Conservation (phyloP, 2,113 vertebrate genomes). For the Bambusicola thoracicus region DNA sequence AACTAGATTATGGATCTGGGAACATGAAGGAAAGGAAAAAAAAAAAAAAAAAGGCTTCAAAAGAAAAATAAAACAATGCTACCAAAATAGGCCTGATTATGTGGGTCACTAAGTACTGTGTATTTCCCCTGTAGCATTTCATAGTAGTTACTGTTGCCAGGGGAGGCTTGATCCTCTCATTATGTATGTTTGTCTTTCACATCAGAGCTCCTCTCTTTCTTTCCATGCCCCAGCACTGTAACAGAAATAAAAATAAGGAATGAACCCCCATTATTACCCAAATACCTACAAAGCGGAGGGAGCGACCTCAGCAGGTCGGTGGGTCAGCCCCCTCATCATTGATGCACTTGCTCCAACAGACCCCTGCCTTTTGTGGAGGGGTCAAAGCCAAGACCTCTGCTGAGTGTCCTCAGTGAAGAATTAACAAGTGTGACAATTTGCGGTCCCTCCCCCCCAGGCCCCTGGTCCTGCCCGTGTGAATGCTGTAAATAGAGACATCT, state of each 20-base stretch:
- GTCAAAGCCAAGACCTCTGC: conserved; percentile 89
- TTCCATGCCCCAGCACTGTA: conserved; percentile 76
- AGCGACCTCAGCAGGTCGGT: conserved; percentile 69
- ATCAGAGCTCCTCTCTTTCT: conserved; percentile 77
- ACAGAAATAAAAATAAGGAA: conserved; percentile 82
- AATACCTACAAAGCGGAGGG: conserved; percentile 84
- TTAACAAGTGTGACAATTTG: conserved; percentile 90
- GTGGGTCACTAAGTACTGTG: conserved; percentile 79
- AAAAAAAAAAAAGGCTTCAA: conserved; percentile 51
- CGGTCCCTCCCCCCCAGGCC: conserved; percentile 75
- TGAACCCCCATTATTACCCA: conserved; percentile 79
- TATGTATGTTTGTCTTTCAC: conserved; percentile 87
- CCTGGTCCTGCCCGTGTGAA: conserved; percentile 83
- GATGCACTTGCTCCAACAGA: conserved; percentile 81
- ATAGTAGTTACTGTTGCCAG: conserved; percentile 82
- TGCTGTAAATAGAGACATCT: conserved; percentile 90
- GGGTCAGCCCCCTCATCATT: conserved; percentile 82
- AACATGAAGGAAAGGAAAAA: not conserved
- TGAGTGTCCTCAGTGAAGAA: conserved; percentile 86
- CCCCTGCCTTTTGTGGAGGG: conserved; percentile 79
- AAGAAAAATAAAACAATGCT: conserved; percentile 80
- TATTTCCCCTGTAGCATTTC: conserved; percentile 80
- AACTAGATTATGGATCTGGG: conserved; percentile 66
- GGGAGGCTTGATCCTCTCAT: conserved; percentile 80
- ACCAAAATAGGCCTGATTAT: conserved; percentile 77